A percentile compares a stretch with the other conserved stretches of the same genome.
Conservation (phyloP, 2,113 vertebrate genomes). For the Upupa epops region DNA sequence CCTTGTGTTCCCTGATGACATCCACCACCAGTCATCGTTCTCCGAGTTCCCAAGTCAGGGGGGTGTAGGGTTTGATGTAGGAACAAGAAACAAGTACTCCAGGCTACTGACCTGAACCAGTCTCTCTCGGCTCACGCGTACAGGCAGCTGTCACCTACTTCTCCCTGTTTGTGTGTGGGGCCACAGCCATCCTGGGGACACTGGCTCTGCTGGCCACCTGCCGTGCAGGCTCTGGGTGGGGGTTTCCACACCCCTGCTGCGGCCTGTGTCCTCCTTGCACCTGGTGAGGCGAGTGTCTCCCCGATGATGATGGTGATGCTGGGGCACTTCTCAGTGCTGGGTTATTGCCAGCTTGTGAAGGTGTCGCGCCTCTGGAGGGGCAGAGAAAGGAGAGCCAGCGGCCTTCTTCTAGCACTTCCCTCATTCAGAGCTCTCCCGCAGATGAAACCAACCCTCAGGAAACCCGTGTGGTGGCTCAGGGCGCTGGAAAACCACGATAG, state of each 20-base stretch:
- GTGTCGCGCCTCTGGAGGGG: not conserved
- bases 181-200: not conserved
- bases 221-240: not conserved
- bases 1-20: not conserved
- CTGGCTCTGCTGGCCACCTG: not conserved
- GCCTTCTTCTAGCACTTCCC: not conserved
- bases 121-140: not conserved
- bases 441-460: not conserved
- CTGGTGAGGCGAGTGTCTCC: no score
- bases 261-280: not conserved
- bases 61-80: not conserved
- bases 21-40: no score
- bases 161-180: not conserved
- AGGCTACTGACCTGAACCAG: not conserved
- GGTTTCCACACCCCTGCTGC: rapidly evolving
- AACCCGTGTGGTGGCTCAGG: not conserved
- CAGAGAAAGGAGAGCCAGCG: not conserved
- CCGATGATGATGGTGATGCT: no score
- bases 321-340: not conserved
- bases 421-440: not conserved
- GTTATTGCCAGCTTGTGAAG: not conserved
- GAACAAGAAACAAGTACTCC: not conserved
- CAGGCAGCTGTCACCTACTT: rapidly evolving
- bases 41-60: no score
- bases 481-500: not conserved